Evolutionary conservation across 1,140 invertebrate species (phyloP).

Genomic region (Ectropis grisescens): DNA sequence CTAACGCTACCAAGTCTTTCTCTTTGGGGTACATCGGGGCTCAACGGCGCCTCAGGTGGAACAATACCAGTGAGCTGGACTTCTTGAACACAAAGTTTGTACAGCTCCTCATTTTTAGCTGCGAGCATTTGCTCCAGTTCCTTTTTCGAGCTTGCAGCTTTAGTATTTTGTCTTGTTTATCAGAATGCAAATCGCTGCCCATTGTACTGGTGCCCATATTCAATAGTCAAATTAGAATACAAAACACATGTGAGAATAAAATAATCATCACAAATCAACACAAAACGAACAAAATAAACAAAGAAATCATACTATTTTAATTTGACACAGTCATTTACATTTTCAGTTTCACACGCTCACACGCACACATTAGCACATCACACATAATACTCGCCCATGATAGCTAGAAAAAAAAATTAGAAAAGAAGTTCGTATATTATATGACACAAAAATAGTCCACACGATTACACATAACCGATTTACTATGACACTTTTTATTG

Average conservation of each 20-base stretch:
- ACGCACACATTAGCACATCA: constrained; percentile 28
- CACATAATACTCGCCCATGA: no score
- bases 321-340: constrained; percentile 41
- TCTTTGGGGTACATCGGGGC: constrained; percentile 74
- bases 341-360: constrained; percentile 16
- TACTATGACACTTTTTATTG: no score
- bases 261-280: constrained; percentile 15
- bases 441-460: no score
- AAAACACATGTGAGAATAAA: constrained; percentile 24
- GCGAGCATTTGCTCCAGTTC: constrained; percentile 71
- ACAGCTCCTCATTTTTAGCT: constrained; percentile 84
- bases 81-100: constrained; percentile 84
- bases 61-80: constrained; percentile 87
- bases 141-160: constrained; percentile 68
- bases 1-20: constrained; percentile 47
- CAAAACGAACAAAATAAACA: no score
- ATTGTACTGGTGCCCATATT: constrained; percentile 68
- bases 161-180: constrained; percentile 63
- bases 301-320: no score
- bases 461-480: no score
- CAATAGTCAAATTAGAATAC: constrained; percentile 17
- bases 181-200: constrained; percentile 61
- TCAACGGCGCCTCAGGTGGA: constrained; percentile 85
- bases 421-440: no score
- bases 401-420: no score